Evolutionary conservation across 2,113 vertebrate genomes (phyloP), one percentile per base, ranked within the genome.

Genomic region (Cinclus cinclus): DNA sequence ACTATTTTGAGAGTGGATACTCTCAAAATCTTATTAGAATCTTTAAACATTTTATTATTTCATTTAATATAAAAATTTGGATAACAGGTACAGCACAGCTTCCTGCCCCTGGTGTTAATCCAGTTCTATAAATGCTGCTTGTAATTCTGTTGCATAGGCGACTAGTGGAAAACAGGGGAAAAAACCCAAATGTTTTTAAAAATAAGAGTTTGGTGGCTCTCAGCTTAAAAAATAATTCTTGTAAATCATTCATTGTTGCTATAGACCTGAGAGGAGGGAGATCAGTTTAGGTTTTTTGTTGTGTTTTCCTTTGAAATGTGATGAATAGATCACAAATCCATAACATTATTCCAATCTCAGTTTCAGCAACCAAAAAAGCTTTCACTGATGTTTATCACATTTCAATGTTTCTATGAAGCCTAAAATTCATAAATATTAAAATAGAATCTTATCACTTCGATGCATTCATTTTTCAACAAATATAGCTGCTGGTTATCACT

Each of bases 391-490:
- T 86, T 87, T 91, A 90, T 95, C 93, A 49, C 44, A 68, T 86
- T 83, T 91, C 59, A 65, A 15, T 50, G 30, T 73, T 88, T 92
- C 56, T 92, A n/a, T 85, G 67, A 87, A 82, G 85, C 55, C 89
- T 91, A 35, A 87, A 84, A 88, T 81, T 95, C 80, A 89, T 95
- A 95, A 96, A 96, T 95, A 96, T 95, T 92, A 71, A 94, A 96
- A 71, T 30, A 39, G 27, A 77, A 70, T 67, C 60, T 39, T 95
- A 90, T 95, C 85, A 44, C 75, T 91, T 93, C 89, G 90, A 46
- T 52, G 33, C 10, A 0, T n/a, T 90, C 35, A 59, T 90, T 93
- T 94, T 82, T 92, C 64, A 83, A 75, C 28, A 90, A 92, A 87
- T 90, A 78, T 42, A 95, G 68, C 93, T 83, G 52, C 92, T 90